Conservation (phyloP, 2,888 invertebrate species). For the Halictus ligatus region DNA sequence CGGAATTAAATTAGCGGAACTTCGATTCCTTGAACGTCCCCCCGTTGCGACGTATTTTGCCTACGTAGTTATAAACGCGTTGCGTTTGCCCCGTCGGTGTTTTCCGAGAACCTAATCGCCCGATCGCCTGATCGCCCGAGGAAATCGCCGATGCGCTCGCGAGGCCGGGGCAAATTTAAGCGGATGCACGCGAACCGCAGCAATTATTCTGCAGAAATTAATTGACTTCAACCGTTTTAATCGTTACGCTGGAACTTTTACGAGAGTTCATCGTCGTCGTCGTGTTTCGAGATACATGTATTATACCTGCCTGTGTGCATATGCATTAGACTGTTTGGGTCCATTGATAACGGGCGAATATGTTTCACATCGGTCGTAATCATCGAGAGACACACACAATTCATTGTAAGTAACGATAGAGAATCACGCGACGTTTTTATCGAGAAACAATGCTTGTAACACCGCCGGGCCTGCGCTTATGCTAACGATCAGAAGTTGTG, state of each 20-base stretch:
- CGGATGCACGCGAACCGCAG: background rate
- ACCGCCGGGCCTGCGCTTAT: background rate
- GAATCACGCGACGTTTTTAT: constrained; percentile 43
- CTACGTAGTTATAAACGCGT: constrained; percentile 49
- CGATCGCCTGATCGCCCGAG: background rate
- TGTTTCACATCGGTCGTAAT: background rate
- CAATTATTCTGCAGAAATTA: background rate
- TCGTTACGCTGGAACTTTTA: background rate
- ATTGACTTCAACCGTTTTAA: background rate
- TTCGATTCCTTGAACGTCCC: constrained; percentile 63
- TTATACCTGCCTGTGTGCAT: too few relatives aligned
- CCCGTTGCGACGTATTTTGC: constrained; percentile 25
- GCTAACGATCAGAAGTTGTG: constrained; percentile 48
- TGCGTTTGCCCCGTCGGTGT: constrained; percentile 26
- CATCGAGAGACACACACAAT: background rate
- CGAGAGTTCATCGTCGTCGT: too few relatives aligned
- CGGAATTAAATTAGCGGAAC: constrained; percentile 76
- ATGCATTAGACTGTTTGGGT: background rate
- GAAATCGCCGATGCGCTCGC: background rate
- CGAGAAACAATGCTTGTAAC: background rate
- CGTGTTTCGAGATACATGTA: background rate
- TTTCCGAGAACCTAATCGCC: constrained; percentile 10
- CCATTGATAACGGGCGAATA: background rate
- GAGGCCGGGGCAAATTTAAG: background rate
- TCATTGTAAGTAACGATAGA: background rate